These are phyloP conservation scores for Torymus auratus DNA, from an alignment of 2,888 invertebrate species.

Conservation along the genomic window DNA sequence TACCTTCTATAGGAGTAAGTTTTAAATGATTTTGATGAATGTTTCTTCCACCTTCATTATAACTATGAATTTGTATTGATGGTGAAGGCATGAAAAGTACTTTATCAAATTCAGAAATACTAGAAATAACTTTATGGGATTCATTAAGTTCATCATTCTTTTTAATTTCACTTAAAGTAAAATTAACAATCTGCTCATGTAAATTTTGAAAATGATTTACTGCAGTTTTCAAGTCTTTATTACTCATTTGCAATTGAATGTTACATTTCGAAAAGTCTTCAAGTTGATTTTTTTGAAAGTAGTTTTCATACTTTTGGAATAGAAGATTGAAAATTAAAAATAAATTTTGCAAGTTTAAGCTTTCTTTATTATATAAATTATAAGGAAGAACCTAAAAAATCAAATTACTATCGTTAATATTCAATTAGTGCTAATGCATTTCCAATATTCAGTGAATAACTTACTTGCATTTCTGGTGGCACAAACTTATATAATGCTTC, in stretches of 20 bases:
- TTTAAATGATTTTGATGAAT: conserved; percentile 65
- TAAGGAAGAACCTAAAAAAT: conserved; percentile 64
- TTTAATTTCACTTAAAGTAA: conserved; percentile 32
- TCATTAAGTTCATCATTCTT: conserved; percentile 24
- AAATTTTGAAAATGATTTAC: conserved; percentile 61
- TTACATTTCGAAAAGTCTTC: conserved; percentile 63
- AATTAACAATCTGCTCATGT: conserved; percentile 52
- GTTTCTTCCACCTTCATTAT: conserved; percentile 56
- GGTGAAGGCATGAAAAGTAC: conserved; percentile 69
- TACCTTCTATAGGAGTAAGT: conserved; percentile 71
- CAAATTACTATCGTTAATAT: background rate
- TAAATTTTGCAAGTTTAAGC: conserved; percentile 66
- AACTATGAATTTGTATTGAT: conserved; percentile 65
- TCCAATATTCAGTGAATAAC: conserved; percentile 1
- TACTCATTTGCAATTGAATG: conserved; percentile 66
- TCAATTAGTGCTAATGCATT: too few relatives aligned
- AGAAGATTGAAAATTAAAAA: conserved; percentile 63
- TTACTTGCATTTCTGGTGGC: conserved; percentile 67
- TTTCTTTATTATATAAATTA: conserved; percentile 65
- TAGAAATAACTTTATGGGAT: conserved; percentile 31
- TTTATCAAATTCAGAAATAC: conserved; percentile 59
- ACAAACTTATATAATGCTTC: conserved; percentile 64
- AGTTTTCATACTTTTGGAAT: conserved; percentile 60
- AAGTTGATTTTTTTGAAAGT: conserved; percentile 56
- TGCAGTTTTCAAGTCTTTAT: conserved; percentile 64